Evolutionary conservation across 2,113 vertebrate species (phyloP).

Genomic region (Capricornis sumatraensis): DNA sequence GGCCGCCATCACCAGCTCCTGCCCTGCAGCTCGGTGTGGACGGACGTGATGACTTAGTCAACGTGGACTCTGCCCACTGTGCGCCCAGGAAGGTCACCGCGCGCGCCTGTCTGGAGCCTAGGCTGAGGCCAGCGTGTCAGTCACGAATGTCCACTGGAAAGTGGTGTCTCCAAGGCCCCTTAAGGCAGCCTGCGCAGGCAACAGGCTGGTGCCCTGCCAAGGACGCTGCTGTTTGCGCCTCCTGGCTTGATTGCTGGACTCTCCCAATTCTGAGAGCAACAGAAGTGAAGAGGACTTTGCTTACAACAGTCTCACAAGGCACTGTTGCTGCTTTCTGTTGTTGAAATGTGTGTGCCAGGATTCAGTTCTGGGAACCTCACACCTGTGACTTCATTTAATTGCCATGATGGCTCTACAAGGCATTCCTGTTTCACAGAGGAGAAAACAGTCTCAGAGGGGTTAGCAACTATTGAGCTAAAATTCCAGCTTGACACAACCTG

Average conservation of each 20-base stretch:
- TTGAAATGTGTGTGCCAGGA: background rate
- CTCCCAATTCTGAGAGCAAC: background rate
- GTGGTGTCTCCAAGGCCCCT: background rate
- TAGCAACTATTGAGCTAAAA: background rate
- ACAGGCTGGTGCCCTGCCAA: background rate
- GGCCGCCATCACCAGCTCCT: fast-evolving
- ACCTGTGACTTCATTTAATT: background rate
- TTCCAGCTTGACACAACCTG: background rate
- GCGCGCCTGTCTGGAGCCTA: background rate
- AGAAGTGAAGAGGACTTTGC: background rate
- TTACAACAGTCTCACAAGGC: background rate
- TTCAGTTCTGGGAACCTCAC: background rate
- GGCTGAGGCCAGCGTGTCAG: background rate
- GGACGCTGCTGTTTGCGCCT: background rate
- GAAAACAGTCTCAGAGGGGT: background rate
- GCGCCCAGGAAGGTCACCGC: fast-evolving
- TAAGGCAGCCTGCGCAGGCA: background rate
- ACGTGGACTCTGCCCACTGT: background rate
- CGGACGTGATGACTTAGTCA: fast-evolving
- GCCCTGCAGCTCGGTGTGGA: background rate
- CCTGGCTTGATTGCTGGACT: background rate
- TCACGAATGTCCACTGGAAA: background rate
- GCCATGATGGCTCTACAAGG: background rate
- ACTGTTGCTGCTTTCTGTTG: background rate
- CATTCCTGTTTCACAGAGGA: background rate